phyloP scores from a whole-genome alignment of 1,140 invertebrate species.

The Drosophila pruinosa region DNA sequence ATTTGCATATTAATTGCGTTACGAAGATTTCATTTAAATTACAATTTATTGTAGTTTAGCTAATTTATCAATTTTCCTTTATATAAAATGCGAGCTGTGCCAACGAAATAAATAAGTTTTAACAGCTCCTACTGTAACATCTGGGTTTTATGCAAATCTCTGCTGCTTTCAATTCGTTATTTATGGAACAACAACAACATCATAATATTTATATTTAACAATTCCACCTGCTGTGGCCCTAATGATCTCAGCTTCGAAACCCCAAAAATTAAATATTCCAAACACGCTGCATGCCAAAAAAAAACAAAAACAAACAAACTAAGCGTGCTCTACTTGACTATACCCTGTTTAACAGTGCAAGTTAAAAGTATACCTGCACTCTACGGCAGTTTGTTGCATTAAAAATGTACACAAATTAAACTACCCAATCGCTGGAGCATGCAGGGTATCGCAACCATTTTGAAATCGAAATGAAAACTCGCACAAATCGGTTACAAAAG shows the following conservation, averaged over 20 bases:
- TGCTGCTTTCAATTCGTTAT: slow-evolving; percentile 57
- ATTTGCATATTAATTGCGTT: slow-evolving; percentile 53
- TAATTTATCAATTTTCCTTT: slow-evolving; percentile 59
- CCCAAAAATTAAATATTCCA: slow-evolving; percentile 63
- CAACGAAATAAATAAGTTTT: slow-evolving; percentile 64
- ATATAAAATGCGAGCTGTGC: slow-evolving; percentile 30
- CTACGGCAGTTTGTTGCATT: not conserved
- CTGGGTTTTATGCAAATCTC: slow-evolving; percentile 51
- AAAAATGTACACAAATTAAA: not conserved
- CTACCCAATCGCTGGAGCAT: not conserved
- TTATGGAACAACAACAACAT: slow-evolving; percentile 51
- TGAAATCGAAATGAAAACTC: slow-evolving; percentile 45
- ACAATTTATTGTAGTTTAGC: slow-evolving; percentile 66
- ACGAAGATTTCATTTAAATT: slow-evolving; percentile 64
- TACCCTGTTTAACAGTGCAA: not conserved
- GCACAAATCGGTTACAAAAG: slow-evolving; percentile 44
- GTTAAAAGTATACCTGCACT: not conserved
- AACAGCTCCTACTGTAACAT: slow-evolving; percentile 54
- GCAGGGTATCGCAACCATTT: slow-evolving; percentile 21
- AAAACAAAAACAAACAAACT: slow-evolving; percentile 36
- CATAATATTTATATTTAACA: slow-evolving; percentile 43
- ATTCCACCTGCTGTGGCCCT: slow-evolving; percentile 75
- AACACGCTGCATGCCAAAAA: slow-evolving; percentile 61
- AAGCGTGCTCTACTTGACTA: not conserved
- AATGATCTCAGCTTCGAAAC: slow-evolving; percentile 64